These are phyloP conservation scores for Periophthalmus magnuspinnatus DNA, from an alignment of 2,797 vertebrate genomes.

Conservation along the genomic window DNA sequence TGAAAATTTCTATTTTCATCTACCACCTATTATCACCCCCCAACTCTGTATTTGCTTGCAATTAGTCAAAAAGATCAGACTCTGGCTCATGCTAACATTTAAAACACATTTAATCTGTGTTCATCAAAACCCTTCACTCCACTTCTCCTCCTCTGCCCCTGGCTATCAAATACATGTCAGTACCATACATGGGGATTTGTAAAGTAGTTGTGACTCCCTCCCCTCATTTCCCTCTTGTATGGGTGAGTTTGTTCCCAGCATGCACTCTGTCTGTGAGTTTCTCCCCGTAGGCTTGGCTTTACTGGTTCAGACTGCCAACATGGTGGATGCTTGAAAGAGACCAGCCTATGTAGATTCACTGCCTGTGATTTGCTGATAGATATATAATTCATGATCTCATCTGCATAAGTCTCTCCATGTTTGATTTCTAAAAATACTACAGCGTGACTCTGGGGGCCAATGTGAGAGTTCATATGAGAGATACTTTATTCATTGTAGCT, in stretches of 20 bases:
- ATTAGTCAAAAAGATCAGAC: not conserved
- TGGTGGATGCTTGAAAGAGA: slow-evolving; percentile 20
- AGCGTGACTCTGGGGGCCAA: not conserved
- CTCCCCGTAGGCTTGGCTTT: slow-evolving; percentile 20
- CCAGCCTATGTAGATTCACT: slow-evolving; percentile 4
- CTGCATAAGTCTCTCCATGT: slow-evolving; percentile 29
- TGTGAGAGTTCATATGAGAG: slow-evolving; percentile 1
- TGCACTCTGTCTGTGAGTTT: slow-evolving; percentile 15
- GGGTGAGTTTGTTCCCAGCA: slow-evolving; percentile 25
- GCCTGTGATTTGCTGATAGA: slow-evolving; percentile 34
- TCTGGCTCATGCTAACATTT: not conserved
- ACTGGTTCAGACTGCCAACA: slow-evolving; percentile 11
- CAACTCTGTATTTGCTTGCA: not conserved
- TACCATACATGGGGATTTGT: not conserved
- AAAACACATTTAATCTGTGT: not conserved
- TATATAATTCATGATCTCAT: slow-evolving; percentile 49
- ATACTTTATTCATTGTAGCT: slow-evolving; percentile 1
- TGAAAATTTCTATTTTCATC: not conserved
- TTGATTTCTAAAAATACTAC: slow-evolving; percentile 32
- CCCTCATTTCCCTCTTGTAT: slow-evolving; percentile 22
- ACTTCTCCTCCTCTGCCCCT: not conserved
- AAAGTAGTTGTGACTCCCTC: not conserved
- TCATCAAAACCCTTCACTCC: not conserved
- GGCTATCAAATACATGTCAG: not conserved
- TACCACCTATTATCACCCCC: not conserved